Evolutionary conservation across 1,140 invertebrate species (phyloP).

Genomic region (Pollicipes pollicipes): DNA sequence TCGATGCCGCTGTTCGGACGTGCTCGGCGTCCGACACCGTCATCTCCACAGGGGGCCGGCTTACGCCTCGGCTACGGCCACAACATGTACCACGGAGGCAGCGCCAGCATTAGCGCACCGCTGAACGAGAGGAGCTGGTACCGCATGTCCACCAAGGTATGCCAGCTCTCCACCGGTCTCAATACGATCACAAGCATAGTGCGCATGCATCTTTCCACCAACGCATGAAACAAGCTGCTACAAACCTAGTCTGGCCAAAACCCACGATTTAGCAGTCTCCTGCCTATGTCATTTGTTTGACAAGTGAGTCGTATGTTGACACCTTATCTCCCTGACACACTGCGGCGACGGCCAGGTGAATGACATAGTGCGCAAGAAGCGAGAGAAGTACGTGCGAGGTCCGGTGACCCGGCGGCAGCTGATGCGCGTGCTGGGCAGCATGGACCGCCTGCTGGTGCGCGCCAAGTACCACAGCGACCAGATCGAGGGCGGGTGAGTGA

Average conservation of each 20-base stretch:
- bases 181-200: too few species aligned
- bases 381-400: conserved; percentile 40
- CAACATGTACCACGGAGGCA: conserved; percentile 37
- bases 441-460: conserved; percentile 62
- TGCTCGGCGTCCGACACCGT: too few species aligned
- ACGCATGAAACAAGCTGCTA: too few species aligned
- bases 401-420: conserved; percentile 55
- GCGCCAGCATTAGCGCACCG: conserved; percentile 38
- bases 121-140: conserved; percentile 56
- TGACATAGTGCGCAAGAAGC: conserved; percentile 16
- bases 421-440: conserved; percentile 57
- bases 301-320: too few species aligned
- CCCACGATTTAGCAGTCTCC: too few species aligned
- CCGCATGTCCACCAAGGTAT: conserved; percentile 38
- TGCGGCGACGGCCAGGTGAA: conserved; percentile 7
- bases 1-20: too few species aligned
- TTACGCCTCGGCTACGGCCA: conserved; percentile 47
- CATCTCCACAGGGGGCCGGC: conserved; percentile 28
- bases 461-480: conserved; percentile 89
- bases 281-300: too few species aligned
- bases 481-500: conserved; percentile 52
- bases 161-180: too few species aligned
- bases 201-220: too few species aligned
- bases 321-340: too few species aligned
- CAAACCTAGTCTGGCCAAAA: too few species aligned